Base-by-base conservation (phyloP, 2,888 invertebrate genomes). In the Anagyrus pseudococci region DNA sequence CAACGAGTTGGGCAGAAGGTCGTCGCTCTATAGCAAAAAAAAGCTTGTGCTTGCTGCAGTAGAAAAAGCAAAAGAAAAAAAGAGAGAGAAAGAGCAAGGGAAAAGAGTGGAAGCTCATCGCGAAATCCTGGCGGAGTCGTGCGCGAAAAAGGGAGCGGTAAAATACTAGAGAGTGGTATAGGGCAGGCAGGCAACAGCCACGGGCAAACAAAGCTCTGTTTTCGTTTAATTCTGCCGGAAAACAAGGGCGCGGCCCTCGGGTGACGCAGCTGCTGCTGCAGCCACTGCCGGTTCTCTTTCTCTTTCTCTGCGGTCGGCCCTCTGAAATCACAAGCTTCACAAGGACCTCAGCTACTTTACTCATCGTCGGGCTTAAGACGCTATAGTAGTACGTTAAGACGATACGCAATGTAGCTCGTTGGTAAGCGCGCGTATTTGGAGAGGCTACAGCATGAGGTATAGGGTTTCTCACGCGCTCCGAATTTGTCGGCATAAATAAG, bases 191-290 rank as follows among this genome's bases (percentile, higher is more conserved):
- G 23, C 10, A 15, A 13, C 46, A 46, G 23, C 22, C 29, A 23
- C 33, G 25, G 8, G 15, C 56, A 44, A 53, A 54, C 48, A 57
- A 53, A 54, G 58, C 33, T 37, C 46, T 58, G 33, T 58, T 54
- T 58, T 48, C 62, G 17, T 63, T 58, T 49, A 44, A 63, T 58
- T 54, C 50, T 17, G 13, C 50, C 13, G 4, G 48, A 23, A 41
- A 43, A 43, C 52, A 61, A 40, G 22, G 25, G 37, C 23, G 23
- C 46, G 10, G 44, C n/a, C n/a, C n/a, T n/a, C n/a, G n/a, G n/a
- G n/a, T n/a, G n/a, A n/a, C n/a, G 2, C 44, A 10, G 23, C 22
- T 13, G 44, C 8, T 15, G 15, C 46, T 22, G 22, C 22, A 23
- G 23, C n/a, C 10, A 22, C 23, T 22, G 4, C 13, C 23, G 7